Base-by-base conservation (phyloP, 2,797 vertebrate species). In the Eulemur mongoz region DNA sequence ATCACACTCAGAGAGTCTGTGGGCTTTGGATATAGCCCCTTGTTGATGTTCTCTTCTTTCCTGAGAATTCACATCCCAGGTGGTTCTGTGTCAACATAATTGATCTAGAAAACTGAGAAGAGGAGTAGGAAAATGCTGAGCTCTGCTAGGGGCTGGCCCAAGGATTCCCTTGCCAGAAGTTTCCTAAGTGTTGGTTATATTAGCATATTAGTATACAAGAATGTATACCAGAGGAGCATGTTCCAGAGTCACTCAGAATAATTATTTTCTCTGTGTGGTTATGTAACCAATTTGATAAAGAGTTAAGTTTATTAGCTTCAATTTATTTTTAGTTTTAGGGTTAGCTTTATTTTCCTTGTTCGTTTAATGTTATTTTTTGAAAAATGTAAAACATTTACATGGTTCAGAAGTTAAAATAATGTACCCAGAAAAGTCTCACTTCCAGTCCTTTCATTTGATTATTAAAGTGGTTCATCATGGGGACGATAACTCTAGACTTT, bases 381-480 rank as follows among this genome's bases (percentile, higher is more conserved):
- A 89, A 91, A 40, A 40, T 40, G 40, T 40, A 40, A 40, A 40
- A 40, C 40, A 40, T 40, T 40, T 40, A 40, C 40, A 38, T 80
- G n/a, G 40, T 52, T 96, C 65, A 52, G 80, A 91, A 91, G 59
- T 86, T n/a, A 50, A 93, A 91, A 8, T 76, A 78, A 89, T 83
- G 65, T 79, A 65, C 30, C 48, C 73, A 88, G 35, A 84, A 23
- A 91, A 45, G 10, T 73, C 54, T 84, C n/a, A n/a, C 48, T 84
- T 65, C 48, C 23, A 73, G 25, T 3, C 10, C 38, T 89, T 84
- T 78, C 59, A 23, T 70, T 61, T 76, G 94, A 89, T 35, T 43
- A 50, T 57, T 30, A 72, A 45, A 50, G 59, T 82, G 30, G 25
- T 40, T 70, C 65, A 50, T 27, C 23, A 59, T 4, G 2, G 15